Base-by-base conservation (phyloP, 2,797 vertebrate genomes). In the Galaxias olidus region DNA sequence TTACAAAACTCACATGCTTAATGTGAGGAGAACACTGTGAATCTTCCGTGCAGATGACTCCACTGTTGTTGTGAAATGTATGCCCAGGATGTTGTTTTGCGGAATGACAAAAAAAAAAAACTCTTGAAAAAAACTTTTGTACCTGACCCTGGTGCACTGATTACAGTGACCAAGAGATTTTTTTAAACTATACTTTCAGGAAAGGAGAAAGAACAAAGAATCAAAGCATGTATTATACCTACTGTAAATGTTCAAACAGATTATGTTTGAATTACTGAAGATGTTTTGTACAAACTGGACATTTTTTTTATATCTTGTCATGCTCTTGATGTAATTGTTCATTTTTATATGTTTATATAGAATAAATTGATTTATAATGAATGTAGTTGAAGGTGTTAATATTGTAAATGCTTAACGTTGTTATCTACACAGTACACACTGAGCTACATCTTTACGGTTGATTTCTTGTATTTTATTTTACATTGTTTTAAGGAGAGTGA, bases 331-430 rank as follows among this genome's bases (percentile, higher is more conserved):
- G 65, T 69, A 53, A 18, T 83, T 88, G 81, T 85, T n/a, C 73
- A 81, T 85, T 91, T 92, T 90, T 91, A 83, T 89, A 91, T 86
- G 85, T 85, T 90, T 89, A 73, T 89, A 86, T 85, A 76, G 67
- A 92, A 91, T 89, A 91, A 90, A 92, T 80, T 67, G 76, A 81
- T 87, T 83, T 88, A 90, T 88, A 84, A 71, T 71, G 56, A 83
- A 82, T 64, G 59, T 65, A 66, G 10, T 47, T 43, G n/a, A 66
- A n/a, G n/a, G n/a, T n/a, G n/a, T n/a, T n/a, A n/a, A n/a, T n/a
- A n/a, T n/a, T n/a, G n/a, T n/a, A n/a, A n/a, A n/a, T n/a, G n/a
- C n/a, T n/a, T n/a, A n/a, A n/a, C n/a, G n/a, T n/a, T n/a, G n/a
- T n/a, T n/a, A n/a, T n/a, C n/a, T n/a, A n/a, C n/a, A n/a, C n/a